Conservation (phyloP, 2,113 vertebrate species). For the Hippocampus zosterae region DNA sequence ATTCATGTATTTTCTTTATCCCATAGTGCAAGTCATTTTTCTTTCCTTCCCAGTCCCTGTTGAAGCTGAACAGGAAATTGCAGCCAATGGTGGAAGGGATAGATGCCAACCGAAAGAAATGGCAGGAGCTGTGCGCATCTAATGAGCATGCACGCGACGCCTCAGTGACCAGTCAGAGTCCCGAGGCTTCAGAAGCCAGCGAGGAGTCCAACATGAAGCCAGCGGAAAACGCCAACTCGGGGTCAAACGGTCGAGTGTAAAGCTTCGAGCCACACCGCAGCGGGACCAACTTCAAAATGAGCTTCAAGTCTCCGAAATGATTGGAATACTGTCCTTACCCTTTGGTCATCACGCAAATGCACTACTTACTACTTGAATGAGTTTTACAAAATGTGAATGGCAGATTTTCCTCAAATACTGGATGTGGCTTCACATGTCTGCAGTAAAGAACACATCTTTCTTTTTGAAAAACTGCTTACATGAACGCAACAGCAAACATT, state of each 20-base stretch:
- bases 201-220: conserved; percentile 19
- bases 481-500: neutral
- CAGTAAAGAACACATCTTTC: neutral
- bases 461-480: neutral
- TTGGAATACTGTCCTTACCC: neutral
- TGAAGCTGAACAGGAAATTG: conserved; percentile 72
- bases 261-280: conserved; percentile 1
- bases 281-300: conserved; percentile 4
- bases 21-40: neutral
- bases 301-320: neutral
- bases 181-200: conserved; percentile 6
- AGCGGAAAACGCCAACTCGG: conserved; percentile 8
- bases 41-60: conserved; percentile 55
- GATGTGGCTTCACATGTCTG: neutral
- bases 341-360: conserved; percentile 28
- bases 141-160: conserved; percentile 51
- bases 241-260: conserved; percentile 4
- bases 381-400: conserved; percentile 6
- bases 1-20: neutral
- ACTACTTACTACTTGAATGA: neutral
- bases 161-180: conserved; percentile 34
- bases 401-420: neutral
- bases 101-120: conserved; percentile 71
- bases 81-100: conserved; percentile 75
- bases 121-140: conserved; percentile 70